Base-by-base conservation (phyloP, 2,797 vertebrate genomes). In the Thunnus albacares region DNA sequence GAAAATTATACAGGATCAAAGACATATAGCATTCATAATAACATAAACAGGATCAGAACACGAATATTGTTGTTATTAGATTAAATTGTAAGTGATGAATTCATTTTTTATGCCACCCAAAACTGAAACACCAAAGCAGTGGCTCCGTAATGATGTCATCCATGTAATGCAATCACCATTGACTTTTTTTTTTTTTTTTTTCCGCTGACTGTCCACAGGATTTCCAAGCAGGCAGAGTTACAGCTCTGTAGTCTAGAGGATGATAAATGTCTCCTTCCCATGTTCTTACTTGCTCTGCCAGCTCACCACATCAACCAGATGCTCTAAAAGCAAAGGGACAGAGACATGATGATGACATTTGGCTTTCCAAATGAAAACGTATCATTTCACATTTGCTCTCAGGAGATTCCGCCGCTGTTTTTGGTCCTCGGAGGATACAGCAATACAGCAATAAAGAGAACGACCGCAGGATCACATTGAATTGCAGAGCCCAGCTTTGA, bases 231-330 rank as follows among this genome's bases (percentile, higher is more conserved):
- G 91, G 91, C 92, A 89, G 87, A 90, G 90, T 90, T 94, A 92
- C 91, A 90, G 89, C 89, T 90, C 89, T 92, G 90, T 70, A 93
- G 91, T 91, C 92, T 86, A 57, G 63, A 82, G 85, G 90, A 94
- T 94, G 93, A 95, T 95, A 93, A 94, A 95, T 95, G 87, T 91
- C 91, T 95, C 90, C 81, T 81, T 92, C 80, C 93, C 92, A 93
- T 93, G 94, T 95, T 94, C 90, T 87, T 94, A 94, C 94, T 94
- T 73, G 87, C 89, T 91, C 87, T 90, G 93, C 93, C 93, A 93
- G 90, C 92, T 94, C 88, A 95, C 94, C 95, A 95, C 94, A 95
- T 96, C 93, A 95, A 92, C 93, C 91, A 89, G 87, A 80, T 61
- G 85, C 92, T 91, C 90, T 81, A 71, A 94, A 92, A 93, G 91